Evolutionary conservation across 2,888 invertebrate genomes (phyloP), one percentile per base, ranked within the genome.

Genomic region (Orthosia gothica): DNA sequence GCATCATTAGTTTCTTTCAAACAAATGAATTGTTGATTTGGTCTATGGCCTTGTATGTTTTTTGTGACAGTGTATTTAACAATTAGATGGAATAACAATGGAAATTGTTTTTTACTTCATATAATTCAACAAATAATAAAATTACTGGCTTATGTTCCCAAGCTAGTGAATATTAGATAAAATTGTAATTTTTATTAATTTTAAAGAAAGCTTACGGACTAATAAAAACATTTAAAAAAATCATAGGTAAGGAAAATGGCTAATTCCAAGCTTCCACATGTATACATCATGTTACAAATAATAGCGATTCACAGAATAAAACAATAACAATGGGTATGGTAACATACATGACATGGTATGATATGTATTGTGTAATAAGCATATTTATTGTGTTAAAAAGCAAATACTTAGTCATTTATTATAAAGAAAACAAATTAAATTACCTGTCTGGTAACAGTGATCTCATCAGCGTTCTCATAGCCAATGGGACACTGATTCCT

Each of bases 381-480:
- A 47, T 40, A n/a, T n/a, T 55, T 23, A 13, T 13, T 49, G 16
- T 58, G 16, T 74, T 5, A 23, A 1, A 4, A 20, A 20, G 32
- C 15, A 76, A 47, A 3, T 50, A 9, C 13, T 49, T 76, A 7
- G 1, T 65, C 23, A 26, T 15, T 40, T 40, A 54, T n/a, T 18
- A 4, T 40, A 40, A 50, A 16, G 5, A 15, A 50, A 5, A 16
- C 0, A 47, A 2, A 13, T 26, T 1, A 26, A 54, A 50, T 52
- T 83, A 98, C 98, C 97, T 99, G 99, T 90, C 99, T 97, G 0
- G 99, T 98, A 40, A 99, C 98, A 13, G 98, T 98, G 70, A 99
- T 99, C 94, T 99, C 99, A 83, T 98, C 97, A 87, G 98, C 98
- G 88, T 98, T 97, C 90, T 99, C 99, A 95, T 99, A 99, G 0